Evolutionary conservation across 2,888 invertebrate species (phyloP).

Genomic region (Dromius quadrimaculatus): DNA sequence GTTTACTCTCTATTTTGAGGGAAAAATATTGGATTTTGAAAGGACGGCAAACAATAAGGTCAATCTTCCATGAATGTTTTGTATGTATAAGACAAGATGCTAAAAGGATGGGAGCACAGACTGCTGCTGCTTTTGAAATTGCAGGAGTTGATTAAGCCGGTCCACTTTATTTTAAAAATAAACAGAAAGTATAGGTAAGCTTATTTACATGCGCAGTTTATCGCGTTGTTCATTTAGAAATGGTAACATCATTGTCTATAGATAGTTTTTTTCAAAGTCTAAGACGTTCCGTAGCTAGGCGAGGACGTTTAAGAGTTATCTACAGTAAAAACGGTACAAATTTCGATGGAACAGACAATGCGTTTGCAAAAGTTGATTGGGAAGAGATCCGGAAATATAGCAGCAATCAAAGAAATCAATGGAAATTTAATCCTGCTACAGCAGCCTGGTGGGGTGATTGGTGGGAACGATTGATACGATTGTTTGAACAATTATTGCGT

Average conservation of each 20-base stretch:
- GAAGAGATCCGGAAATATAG: slow-evolving; percentile 48
- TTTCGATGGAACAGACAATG: slow-evolving; percentile 58
- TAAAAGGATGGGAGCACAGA: no score
- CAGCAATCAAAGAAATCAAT: slow-evolving; percentile 46
- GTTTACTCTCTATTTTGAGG: no score
- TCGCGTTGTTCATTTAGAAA: slow-evolving; percentile 60
- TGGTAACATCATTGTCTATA: slow-evolving; percentile 57
- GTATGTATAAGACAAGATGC: no score
- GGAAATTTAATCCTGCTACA: slow-evolving; percentile 60
- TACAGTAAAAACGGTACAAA: slow-evolving; percentile 62
- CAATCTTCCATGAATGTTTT: no score
- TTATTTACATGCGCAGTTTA: slow-evolving; percentile 63
- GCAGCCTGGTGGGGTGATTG: slow-evolving; percentile 64
- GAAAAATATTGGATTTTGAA: no score
- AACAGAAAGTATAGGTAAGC: slow-evolving; percentile 59
- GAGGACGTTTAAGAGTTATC: slow-evolving; percentile 58
- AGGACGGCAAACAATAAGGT: no score
- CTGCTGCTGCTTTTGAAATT: slow-evolving; percentile 56
- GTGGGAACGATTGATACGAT: slow-evolving; percentile 62
- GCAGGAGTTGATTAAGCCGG: slow-evolving; percentile 60
- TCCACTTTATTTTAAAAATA: slow-evolving; percentile 57
- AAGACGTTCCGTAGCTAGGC: slow-evolving; percentile 58
- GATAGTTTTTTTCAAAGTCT: slow-evolving; percentile 57
- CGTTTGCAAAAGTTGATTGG: slow-evolving; percentile 55
- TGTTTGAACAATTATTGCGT: slow-evolving; percentile 60